Evolutionary conservation across 1,140 invertebrate genomes (phyloP).

Genomic region (Bathynomus jamesi): DNA sequence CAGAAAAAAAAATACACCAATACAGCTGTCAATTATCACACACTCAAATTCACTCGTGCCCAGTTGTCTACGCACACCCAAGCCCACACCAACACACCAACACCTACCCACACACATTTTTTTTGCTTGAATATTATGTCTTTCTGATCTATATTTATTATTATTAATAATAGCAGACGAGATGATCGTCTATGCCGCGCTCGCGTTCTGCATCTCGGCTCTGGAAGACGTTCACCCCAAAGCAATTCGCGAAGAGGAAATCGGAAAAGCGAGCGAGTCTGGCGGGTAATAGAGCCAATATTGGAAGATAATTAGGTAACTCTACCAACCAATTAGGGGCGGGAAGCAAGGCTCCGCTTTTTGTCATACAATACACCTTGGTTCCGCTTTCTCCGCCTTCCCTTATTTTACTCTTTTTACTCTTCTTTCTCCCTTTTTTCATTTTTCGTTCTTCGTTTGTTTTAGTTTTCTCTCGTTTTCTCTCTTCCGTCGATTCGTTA

Average conservation of each 20-base stretch:
- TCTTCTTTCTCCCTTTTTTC: not conserved
- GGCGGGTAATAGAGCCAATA: slow-evolving; percentile 36
- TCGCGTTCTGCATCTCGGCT: not conserved
- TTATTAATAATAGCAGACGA: too few species aligned
- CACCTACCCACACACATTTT: too few species aligned
- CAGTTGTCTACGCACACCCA: too few species aligned
- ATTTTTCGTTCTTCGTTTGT: not conserved
- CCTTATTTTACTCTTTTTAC: not conserved
- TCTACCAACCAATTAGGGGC: slow-evolving; percentile 28
- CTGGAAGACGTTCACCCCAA: not conserved
- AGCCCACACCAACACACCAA: too few species aligned
- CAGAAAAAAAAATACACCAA: too few species aligned
- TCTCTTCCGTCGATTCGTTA: not conserved
- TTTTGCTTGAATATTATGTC: too few species aligned
- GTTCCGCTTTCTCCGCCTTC: not conserved
- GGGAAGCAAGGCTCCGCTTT: not conserved
- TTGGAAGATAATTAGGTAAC: slow-evolving; percentile 31
- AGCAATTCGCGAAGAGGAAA: not conserved
- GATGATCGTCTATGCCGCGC: too few species aligned
- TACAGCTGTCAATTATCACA: too few species aligned
- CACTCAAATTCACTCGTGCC: too few species aligned
- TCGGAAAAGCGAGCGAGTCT: not conserved
- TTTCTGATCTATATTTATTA: too few species aligned
- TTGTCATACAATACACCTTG: not conserved
- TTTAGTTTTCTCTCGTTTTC: not conserved